These are phyloP conservation scores for Streptopelia turtur DNA, from an alignment of 2,797 vertebrate species.

Conservation along the genomic window DNA sequence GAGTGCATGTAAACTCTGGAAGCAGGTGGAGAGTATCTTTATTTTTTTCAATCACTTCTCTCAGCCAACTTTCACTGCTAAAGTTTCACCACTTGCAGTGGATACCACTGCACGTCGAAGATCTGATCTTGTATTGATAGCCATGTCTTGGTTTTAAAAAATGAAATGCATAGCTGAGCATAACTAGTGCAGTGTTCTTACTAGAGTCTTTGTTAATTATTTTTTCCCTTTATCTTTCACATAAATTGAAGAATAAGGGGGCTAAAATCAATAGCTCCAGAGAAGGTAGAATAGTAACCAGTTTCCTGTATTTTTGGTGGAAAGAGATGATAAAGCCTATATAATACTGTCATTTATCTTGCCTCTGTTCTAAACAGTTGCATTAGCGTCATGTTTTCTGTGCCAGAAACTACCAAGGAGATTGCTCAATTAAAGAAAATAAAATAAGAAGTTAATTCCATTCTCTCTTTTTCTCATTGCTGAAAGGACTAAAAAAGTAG, in stretches of 20 bases:
- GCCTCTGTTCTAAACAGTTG: not conserved
- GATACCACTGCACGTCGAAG: not conserved
- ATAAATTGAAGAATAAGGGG: not conserved
- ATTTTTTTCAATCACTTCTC: not conserved
- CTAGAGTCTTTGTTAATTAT: not conserved
- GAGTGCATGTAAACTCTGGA: not conserved
- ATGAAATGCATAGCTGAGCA: not conserved
- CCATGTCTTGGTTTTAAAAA: not conserved
- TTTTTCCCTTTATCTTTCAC: not conserved
- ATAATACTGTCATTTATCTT: not conserved
- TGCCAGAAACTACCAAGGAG: not conserved
- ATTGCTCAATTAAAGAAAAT: not conserved
- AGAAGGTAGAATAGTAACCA: not conserved
- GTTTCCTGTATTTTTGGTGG: not conserved
- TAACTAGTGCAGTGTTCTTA: not conserved
- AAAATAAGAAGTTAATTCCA: not conserved
- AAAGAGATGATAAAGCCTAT: not conserved
- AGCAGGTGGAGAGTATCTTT: not conserved
- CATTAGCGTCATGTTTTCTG: not conserved
- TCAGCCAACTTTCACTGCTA: not conserved
- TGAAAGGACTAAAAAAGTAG: not conserved
- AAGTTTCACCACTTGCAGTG: not conserved
- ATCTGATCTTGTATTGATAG: not conserved
- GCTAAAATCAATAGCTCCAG: not conserved
- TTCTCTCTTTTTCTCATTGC: not conserved